These are phyloP conservation scores for Leucophora obtusa DNA, from an alignment of 2,888 invertebrate genomes.

Conservation along the genomic window DNA sequence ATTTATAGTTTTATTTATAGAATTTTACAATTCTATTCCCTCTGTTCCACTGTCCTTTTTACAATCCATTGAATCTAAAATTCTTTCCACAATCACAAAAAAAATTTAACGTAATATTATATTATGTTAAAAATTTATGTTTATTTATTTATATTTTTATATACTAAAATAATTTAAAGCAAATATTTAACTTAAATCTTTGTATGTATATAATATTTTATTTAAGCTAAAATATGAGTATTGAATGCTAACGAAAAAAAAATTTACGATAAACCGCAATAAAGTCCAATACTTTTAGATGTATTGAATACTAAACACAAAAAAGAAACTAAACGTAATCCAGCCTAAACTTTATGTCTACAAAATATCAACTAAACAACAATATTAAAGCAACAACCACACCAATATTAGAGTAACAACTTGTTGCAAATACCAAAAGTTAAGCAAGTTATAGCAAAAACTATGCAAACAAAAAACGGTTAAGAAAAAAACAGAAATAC, in stretches of 20 bases:
- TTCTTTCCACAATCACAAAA: background rate
- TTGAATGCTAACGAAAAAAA: background rate
- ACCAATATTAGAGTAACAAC: conserved; percentile 25
- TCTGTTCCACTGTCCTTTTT: background rate
- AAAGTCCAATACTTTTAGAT: background rate
- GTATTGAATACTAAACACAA: background rate
- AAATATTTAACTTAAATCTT: background rate
- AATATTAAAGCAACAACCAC: background rate
- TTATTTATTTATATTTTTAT: background rate
- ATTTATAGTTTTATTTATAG: too few relatives aligned
- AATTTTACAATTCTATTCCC: too few relatives aligned
- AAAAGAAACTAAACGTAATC: background rate
- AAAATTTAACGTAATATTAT: background rate
- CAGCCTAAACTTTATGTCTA: background rate
- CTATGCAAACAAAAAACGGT: background rate
- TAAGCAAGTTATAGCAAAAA: conserved; percentile 29
- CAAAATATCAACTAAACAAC: conserved; percentile 5
- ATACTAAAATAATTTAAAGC: background rate
- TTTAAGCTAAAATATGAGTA: background rate
- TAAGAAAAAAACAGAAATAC: conserved; percentile 9
- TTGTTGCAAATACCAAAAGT: conserved; percentile 57
- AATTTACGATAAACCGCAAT: background rate
- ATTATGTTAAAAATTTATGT: background rate
- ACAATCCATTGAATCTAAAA: background rate
- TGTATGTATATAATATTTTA: background rate